Evolutionary conservation across 2,888 invertebrate genomes (phyloP).

Genomic region (Palloptera scutellata): DNA sequence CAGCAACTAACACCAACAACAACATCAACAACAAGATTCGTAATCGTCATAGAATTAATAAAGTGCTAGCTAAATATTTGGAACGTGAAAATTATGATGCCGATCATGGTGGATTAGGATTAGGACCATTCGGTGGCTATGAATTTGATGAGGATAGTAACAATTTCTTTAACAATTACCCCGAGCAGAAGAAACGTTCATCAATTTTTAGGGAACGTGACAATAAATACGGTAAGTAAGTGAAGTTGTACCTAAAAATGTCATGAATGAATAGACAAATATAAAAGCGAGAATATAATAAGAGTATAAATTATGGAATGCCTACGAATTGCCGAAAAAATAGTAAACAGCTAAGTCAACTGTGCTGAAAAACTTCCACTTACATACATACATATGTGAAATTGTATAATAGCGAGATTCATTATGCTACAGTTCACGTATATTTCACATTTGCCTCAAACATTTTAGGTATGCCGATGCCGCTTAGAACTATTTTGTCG

Average conservation of each 20-base stretch:
- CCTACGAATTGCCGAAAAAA: no score
- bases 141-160: slow-evolving; percentile 56
- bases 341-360: no score
- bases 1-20: slow-evolving; percentile 49
- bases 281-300: neutral
- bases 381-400: no score
- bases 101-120: slow-evolving; percentile 46
- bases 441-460: neutral
- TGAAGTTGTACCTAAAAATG: neutral
- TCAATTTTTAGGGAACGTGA: slow-evolving; percentile 62
- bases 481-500: no score
- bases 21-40: slow-evolving; percentile 51
- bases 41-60: slow-evolving; percentile 59
- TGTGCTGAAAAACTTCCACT: no score
- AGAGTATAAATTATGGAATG: no score
- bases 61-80: slow-evolving; percentile 61
- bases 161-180: slow-evolving; percentile 45
- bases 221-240: slow-evolving; percentile 58
- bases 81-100: slow-evolving; percentile 56
- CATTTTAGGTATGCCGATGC: slow-evolving; percentile 1
- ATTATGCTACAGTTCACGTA: neutral
- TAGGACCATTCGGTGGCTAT: slow-evolving; percentile 51
- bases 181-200: slow-evolving; percentile 58
- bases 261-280: neutral
- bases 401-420: no score